Percentiles rank a stretch among this genome's conserved stretches.
Conservation (phyloP, 2,797 vertebrate species). For the Brotula barbata region DNA sequence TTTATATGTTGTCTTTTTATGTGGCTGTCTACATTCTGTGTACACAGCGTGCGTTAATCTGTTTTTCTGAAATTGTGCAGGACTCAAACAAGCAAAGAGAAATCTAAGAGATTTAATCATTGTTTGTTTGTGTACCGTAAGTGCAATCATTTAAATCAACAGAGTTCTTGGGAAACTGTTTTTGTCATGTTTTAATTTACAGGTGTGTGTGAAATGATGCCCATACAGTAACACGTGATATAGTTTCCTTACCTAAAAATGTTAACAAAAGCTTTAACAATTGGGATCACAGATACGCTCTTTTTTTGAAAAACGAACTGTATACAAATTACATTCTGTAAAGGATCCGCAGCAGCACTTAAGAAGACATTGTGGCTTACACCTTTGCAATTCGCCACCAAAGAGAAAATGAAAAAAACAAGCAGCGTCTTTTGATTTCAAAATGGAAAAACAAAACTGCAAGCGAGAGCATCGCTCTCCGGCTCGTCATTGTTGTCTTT, state of each 20-base stretch:
- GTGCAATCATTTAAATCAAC: not conserved
- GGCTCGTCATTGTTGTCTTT: conserved; percentile 69
- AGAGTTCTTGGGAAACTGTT: not conserved
- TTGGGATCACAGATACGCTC: conserved; percentile 20
- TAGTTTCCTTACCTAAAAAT: too few species aligned
- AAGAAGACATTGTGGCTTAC: conserved; percentile 64
- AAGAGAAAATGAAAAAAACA: too few species aligned
- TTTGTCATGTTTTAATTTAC: conserved; percentile 20
- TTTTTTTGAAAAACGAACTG: conserved; percentile 44
- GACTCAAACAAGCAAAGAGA: too few species aligned
- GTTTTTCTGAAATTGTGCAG: too few species aligned
- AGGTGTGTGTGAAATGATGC: conserved; percentile 21
- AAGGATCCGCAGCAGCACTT: conserved; percentile 47
- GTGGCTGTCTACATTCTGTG: too few species aligned
- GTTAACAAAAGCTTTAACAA: too few species aligned
- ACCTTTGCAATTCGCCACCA: conserved; percentile 73
- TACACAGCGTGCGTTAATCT: too few species aligned
- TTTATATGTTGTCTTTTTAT: too few species aligned
- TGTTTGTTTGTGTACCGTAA: too few species aligned
- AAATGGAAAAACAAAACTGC: conserved; percentile 73
- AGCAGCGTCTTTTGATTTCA: conserved; percentile 71
- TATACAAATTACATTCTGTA: conserved; percentile 48
- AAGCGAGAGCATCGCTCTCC: conserved; percentile 57
- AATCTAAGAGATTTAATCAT: too few species aligned
- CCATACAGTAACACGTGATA: conserved; percentile 46